Base-by-base conservation (phyloP, 2,797 vertebrate genomes). In the Limosa lapponica region DNA sequence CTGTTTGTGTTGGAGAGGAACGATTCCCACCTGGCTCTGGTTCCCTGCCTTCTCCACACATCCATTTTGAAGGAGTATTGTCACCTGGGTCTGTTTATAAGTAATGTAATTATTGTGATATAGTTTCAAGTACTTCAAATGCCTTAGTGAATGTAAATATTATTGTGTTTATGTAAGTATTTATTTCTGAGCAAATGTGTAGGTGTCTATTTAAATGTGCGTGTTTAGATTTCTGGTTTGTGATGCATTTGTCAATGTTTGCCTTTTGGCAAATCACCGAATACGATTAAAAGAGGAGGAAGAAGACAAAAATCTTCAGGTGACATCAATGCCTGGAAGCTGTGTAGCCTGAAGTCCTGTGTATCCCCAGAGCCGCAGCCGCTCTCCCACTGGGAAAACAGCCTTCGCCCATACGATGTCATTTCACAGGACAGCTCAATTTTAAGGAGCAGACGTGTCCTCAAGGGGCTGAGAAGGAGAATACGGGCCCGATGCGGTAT, bases 381-480 rank as follows among this genome's bases (percentile, higher is more conserved):
- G 1, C 27, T 17, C 48, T 62, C 13, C 34, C 24, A 0, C 44
- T 19, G n/a, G n/a, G 24, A 32, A 39, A 49, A 32, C 19, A 22
- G 58, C 16, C 64, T 71, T 80, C 19, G 3, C 46, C 34, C 39
- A 3, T 10, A 4, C 0, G 0, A 5, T 37, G 44, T 16, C 1
- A 6, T 13, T 30, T 46, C 62, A 24, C 44, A 28, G 78, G 62
- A 36, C 11, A 13, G 0, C 43, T 80, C 44, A 14, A 0, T 41
- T 32, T 34, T 25, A 24, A 57, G 67, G 62, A 70, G 57, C 1
- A 0, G 27, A 19, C 0, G 0, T 43, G 17, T 36, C 44, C 65
- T 65, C 0, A 0, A 30, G 82, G 48, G 13, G 14, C 69, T 43
- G 44, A 77, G 28, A 13, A 79, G 83, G 66, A 48, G 32, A 41